These are phyloP conservation scores for Danio aesculapii DNA, from an alignment of 2,797 vertebrate genomes.

Conservation along the genomic window DNA sequence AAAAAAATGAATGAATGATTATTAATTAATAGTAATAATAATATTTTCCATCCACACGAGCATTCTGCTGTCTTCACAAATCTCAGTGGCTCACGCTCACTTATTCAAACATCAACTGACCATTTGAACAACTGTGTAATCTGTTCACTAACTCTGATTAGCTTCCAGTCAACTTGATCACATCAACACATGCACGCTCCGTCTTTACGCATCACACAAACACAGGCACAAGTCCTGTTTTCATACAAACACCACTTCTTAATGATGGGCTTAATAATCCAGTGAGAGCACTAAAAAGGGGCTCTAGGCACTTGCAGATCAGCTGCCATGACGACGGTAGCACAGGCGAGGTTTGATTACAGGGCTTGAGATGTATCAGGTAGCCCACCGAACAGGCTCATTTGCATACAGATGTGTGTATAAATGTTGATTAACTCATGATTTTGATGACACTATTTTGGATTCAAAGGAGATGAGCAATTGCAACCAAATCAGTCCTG, in stretches of 20 bases:
- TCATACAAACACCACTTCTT: conserved; percentile 54
- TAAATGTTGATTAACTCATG: neutral
- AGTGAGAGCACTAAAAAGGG: conserved; percentile 19
- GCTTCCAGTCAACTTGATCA: conserved; percentile 36
- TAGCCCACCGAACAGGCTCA: conserved; percentile 23
- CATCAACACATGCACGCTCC: conserved; percentile 2
- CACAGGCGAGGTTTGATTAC: conserved; percentile 48
- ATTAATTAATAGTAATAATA: no score
- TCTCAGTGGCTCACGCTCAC: neutral
- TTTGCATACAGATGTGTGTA: neutral
- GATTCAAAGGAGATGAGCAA: neutral
- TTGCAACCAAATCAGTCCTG: no score
- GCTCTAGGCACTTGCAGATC: conserved; percentile 35
- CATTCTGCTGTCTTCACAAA: neutral
- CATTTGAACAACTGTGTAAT: conserved; percentile 22
- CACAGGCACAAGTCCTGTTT: conserved; percentile 39
- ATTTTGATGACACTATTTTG: neutral
- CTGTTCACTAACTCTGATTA: conserved; percentile 27
- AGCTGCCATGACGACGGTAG: conserved; percentile 57
- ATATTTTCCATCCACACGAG: neutral
- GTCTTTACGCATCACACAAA: neutral
- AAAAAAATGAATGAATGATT: no score
- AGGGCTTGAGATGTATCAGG: conserved; percentile 30
- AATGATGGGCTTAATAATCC: conserved; percentile 53
- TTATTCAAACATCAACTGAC: conserved; percentile 14